A percentile compares a stretch with the other conserved stretches of the same genome.
Evolutionary conservation across 2,888 invertebrate species (phyloP).

Genomic region (Athetis lepigone): DNA sequence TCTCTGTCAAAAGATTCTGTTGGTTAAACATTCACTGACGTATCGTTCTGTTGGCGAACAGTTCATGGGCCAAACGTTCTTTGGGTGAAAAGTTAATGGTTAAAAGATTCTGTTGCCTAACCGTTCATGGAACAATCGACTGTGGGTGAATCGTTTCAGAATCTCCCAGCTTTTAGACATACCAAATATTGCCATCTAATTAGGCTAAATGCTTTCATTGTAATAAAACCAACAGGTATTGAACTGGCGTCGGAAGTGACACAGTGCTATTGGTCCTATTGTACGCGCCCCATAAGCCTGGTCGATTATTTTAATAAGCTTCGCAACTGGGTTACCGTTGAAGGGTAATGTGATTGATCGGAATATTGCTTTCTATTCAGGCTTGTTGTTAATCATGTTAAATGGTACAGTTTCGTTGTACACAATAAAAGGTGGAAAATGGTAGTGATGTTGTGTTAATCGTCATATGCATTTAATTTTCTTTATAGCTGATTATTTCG

Average conservation of each 20-base stretch:
- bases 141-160: too few relatives aligned
- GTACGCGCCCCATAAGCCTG: constrained; percentile 48
- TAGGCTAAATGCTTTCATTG: constrained; percentile 60
- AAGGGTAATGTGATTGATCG: constrained; percentile 46
- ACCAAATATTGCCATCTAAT: constrained; percentile 37
- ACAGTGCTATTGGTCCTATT: constrained; percentile 41
- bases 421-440: background rate
- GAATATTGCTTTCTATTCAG: constrained; percentile 36
- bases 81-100: too few relatives aligned
- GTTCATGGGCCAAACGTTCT: too few relatives aligned
- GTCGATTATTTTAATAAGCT: constrained; percentile 58
- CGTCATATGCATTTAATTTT: background rate
- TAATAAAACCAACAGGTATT: constrained; percentile 60
- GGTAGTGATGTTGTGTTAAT: too few relatives aligned
- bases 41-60: too few relatives aligned
- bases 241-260: constrained; percentile 55
- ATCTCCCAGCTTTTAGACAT: background rate
- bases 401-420: background rate
- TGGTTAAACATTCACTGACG: too few relatives aligned
- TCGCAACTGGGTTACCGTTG: constrained; percentile 50
- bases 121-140: too few relatives aligned
- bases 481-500: background rate
- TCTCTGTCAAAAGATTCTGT: too few relatives aligned
- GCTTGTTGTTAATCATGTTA: background rate
- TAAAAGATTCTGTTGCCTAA: too few relatives aligned